These are phyloP conservation scores for Bucorvus abyssinicus DNA, from an alignment of 2,797 vertebrate species.

Conservation along the genomic window DNA sequence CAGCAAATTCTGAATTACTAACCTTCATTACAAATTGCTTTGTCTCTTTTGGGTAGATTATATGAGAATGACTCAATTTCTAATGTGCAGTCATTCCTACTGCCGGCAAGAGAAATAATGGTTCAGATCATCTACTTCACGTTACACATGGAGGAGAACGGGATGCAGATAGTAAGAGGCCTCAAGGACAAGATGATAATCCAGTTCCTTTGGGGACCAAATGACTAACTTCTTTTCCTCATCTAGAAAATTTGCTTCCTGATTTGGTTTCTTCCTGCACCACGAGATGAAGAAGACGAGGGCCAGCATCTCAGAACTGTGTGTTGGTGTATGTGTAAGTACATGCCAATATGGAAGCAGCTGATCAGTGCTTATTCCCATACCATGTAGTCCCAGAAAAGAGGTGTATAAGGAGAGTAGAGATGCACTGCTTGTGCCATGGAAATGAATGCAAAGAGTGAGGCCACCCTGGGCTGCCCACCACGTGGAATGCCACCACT, in stretches of 20 bases:
- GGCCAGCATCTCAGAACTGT: not conserved
- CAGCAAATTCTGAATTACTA: not conserved
- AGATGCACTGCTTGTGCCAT: not conserved
- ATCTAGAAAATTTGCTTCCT: not conserved
- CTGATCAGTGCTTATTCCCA: not conserved
- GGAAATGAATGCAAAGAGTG: not conserved
- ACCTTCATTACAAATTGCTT: not conserved
- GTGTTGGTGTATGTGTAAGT: not conserved
- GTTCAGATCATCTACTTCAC: not conserved
- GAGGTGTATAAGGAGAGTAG: not conserved
- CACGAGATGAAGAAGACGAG: accelerated
- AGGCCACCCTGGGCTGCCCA: not conserved
- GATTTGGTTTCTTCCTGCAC: not conserved
- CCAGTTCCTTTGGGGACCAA: not conserved
- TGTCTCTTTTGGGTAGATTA: not conserved
- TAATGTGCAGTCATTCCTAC: not conserved
- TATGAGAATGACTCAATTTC: not conserved
- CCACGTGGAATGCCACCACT: not conserved
- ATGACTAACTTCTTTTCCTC: not conserved
- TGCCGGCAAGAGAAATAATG: not conserved
- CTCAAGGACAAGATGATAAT: not conserved
- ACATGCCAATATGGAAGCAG: not conserved
- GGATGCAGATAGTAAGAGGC: not conserved
- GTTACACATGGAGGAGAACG: not conserved
- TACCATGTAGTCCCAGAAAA: not conserved